These are phyloP conservation scores for Champsocephalus gunnari DNA, from an alignment of 2,797 vertebrate genomes.

Conservation along the genomic window DNA sequence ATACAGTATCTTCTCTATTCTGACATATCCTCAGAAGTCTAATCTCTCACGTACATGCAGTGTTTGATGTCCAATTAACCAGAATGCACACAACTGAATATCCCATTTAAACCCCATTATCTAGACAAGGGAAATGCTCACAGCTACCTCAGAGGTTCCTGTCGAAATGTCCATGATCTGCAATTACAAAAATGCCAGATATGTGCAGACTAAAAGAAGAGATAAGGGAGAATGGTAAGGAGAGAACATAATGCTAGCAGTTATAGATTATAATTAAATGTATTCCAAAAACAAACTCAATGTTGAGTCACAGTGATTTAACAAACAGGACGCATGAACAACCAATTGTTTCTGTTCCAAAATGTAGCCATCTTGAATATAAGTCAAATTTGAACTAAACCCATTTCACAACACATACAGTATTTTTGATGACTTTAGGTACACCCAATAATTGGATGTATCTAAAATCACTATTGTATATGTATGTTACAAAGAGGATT, in stretches of 20 bases:
- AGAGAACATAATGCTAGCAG: slow-evolving; percentile 26
- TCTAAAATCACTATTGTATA: neutral
- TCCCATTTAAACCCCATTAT: slow-evolving; percentile 77
- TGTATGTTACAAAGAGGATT: neutral
- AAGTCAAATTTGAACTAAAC: too few species aligned
- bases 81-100: slow-evolving; percentile 78
- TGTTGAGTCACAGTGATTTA: slow-evolving; percentile 5
- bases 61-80: slow-evolving; percentile 82
- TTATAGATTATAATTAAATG: slow-evolving; percentile 28
- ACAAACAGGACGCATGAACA: neutral
- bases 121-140: slow-evolving; percentile 68
- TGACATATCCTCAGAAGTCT: slow-evolving; percentile 77
- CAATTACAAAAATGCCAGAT: slow-evolving; percentile 60
- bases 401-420: neutral
- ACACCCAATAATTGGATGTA: neutral
- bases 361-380: too few species aligned
- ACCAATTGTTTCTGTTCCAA: neutral
- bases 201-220: slow-evolving; percentile 40
- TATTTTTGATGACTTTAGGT: neutral
- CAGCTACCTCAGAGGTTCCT: slow-evolving; percentile 66
- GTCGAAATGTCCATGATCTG: slow-evolving; percentile 70
- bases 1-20: slow-evolving; percentile 66
- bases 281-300: slow-evolving; percentile 1
- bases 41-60: slow-evolving; percentile 75
- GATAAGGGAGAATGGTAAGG: slow-evolving; percentile 23